Evolutionary conservation across 2,113 vertebrate species (phyloP).

Genomic region (Petrocephalus microphthalmus): DNA sequence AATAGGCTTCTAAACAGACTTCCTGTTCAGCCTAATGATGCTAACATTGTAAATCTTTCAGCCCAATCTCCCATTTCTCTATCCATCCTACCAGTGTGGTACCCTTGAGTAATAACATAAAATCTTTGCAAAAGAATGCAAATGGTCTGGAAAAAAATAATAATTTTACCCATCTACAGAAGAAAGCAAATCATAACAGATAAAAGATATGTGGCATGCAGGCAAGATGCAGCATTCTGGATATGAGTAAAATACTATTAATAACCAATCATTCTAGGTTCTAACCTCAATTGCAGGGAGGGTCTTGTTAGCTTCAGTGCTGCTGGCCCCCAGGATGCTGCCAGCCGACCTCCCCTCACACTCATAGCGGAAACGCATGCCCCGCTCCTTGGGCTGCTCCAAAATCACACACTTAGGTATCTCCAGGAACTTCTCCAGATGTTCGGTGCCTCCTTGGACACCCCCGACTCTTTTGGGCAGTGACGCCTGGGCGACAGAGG

Average conservation of each 20-base stretch:
- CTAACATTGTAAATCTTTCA: neutral
- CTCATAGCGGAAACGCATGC: conserved; percentile 89
- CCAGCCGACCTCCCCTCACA: conserved; percentile 84
- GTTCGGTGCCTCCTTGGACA: conserved; percentile 24
- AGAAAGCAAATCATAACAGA: neutral
- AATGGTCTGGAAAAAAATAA: neutral
- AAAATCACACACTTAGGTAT: conserved; percentile 67
- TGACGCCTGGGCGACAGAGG: neutral
- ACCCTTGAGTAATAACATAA: too few species aligned
- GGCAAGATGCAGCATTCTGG: neutral
- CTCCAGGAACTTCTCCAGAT: conserved; percentile 55
- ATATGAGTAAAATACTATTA: neutral
- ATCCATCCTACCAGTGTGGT: neutral
- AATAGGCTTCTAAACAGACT: neutral
- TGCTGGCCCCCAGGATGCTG: conserved; percentile 80
- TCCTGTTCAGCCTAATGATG: neutral
- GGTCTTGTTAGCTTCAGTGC: conserved; percentile 76
- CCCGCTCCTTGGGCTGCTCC: conserved; percentile 87
- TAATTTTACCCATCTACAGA: neutral
- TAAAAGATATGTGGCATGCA: neutral
- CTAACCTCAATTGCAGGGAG: conserved; percentile 76
- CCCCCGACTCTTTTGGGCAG: conserved; percentile 19
- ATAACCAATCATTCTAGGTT: neutral
- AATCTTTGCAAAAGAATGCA: neutral
- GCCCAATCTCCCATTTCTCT: neutral